Evolutionary conservation across 2,797 vertebrate genomes (phyloP).

Genomic region (Sebastes aleutianus): DNA sequence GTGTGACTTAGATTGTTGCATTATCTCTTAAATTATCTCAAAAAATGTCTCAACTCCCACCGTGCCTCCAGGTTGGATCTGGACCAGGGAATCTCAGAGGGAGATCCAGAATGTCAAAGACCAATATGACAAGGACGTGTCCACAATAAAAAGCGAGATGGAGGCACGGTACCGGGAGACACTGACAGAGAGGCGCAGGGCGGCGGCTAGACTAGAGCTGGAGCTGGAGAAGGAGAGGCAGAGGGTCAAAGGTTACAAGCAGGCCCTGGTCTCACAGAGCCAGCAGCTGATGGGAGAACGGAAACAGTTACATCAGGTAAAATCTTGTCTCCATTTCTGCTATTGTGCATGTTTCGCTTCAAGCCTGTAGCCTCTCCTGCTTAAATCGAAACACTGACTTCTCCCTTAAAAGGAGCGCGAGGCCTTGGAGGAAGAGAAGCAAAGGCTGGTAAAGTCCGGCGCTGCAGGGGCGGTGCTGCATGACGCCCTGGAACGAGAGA

Average conservation of each 20-base stretch:
- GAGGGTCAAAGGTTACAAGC: constrained; percentile 88
- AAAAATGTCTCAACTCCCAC: background rate
- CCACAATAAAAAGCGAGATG: constrained; percentile 82
- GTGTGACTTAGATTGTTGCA: background rate
- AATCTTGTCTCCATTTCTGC: background rate
- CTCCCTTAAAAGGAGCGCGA: constrained; percentile 78
- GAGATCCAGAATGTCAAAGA: constrained; percentile 88
- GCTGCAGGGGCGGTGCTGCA: constrained; percentile 78
- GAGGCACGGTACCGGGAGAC: constrained; percentile 88
- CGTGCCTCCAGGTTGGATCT: constrained; percentile 90
- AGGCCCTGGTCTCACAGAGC: constrained; percentile 90
- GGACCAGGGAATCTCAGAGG: constrained; percentile 92
- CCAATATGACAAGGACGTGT: constrained; percentile 81
- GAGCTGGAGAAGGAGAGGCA: constrained; percentile 94
- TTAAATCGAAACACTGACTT: constrained; percentile 9
- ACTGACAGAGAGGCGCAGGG: constrained; percentile 85
- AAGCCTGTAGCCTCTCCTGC: background rate
- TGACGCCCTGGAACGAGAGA: constrained; percentile 82
- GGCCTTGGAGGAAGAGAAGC: constrained; percentile 84
- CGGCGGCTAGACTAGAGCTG: constrained; percentile 87
- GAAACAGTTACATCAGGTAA: constrained; percentile 86
- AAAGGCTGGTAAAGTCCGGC: constrained; percentile 77
- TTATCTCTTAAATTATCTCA: background rate
- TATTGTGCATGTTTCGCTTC: background rate
- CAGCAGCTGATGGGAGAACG: constrained; percentile 89